A percentile compares a stretch with the other conserved stretches of the same genome.
Evolutionary conservation across 2,113 vertebrate species (phyloP).

Genomic region (Chiloscyllium plagiosum): DNA sequence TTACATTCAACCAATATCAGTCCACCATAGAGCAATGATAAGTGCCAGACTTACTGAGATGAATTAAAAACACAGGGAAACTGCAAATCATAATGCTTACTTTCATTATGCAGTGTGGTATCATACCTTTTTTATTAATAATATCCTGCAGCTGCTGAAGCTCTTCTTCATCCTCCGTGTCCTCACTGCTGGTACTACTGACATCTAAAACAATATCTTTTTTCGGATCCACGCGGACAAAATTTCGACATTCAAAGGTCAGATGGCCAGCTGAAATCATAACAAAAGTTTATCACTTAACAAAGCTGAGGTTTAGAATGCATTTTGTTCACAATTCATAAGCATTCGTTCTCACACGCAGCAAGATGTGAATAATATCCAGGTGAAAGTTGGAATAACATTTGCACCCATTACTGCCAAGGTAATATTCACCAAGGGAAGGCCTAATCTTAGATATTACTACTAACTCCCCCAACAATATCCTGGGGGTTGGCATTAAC

Average conservation of each 20-base stretch:
- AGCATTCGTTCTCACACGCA: neutral
- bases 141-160: conserved; percentile 60
- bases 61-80: neutral
- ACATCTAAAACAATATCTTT: conserved; percentile 98
- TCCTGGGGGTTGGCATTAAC: neutral
- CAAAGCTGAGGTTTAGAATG: neutral
- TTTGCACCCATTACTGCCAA: neutral
- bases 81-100: neutral
- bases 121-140: conserved; percentile 62
- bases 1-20: neutral
- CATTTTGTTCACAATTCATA: neutral
- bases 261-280: conserved; percentile 79
- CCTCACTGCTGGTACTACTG: conserved; percentile 93
- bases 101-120: neutral
- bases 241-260: conserved; percentile 95
- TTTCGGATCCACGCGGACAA: conserved; percentile 90
- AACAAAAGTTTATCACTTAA: conserved; percentile 40
- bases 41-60: neutral
- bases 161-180: conserved; percentile 69
- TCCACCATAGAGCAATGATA: neutral
- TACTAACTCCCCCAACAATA: neutral
- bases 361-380: neutral
- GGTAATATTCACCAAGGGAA: neutral
- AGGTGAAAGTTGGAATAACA: neutral
- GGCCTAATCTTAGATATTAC: neutral